Evolutionary conservation across 2,797 vertebrate species (phyloP).

Genomic region (Pangasius larnaudii): DNA sequence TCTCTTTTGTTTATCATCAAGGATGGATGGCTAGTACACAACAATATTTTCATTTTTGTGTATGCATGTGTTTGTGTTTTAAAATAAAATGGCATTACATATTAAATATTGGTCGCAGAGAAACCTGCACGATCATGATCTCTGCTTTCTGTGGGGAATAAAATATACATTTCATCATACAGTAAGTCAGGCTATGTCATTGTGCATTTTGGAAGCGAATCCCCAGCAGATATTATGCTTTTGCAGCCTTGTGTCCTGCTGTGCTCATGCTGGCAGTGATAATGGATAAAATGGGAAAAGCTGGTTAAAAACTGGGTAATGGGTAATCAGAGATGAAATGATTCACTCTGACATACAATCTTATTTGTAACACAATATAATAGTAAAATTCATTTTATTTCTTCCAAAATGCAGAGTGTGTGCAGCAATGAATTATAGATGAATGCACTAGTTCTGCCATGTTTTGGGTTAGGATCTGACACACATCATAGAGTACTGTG

Average conservation of each 20-base stretch:
- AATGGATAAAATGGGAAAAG: conserved; percentile 44
- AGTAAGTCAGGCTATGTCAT: background rate
- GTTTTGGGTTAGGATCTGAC: conserved; percentile 35
- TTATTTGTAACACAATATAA: conserved; percentile 42
- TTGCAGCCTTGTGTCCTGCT: conserved; percentile 23
- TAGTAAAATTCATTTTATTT: conserved; percentile 16
- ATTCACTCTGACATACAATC: background rate
- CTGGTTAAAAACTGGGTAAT: conserved; percentile 33
- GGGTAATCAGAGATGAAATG: conserved; percentile 29
- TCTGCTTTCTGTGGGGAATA: background rate
- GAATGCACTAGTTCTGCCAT: conserved; percentile 17
- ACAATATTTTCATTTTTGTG: background rate
- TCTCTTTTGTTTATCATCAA: conserved; percentile 28
- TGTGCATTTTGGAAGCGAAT: conserved; percentile 42
- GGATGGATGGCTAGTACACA: background rate
- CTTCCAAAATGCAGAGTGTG: background rate
- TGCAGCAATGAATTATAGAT: conserved; percentile 19
- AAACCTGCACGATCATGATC: background rate
- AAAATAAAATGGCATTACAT: background rate
- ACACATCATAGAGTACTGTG: conserved; percentile 15
- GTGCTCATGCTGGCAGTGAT: conserved; percentile 37
- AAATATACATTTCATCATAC: conserved; percentile 20
- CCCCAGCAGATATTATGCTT: conserved; percentile 28
- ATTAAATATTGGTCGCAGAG: background rate
- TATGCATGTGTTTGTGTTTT: background rate